Conservation (phyloP, 2,888 invertebrate genomes). For the Agonum fuliginosum region DNA sequence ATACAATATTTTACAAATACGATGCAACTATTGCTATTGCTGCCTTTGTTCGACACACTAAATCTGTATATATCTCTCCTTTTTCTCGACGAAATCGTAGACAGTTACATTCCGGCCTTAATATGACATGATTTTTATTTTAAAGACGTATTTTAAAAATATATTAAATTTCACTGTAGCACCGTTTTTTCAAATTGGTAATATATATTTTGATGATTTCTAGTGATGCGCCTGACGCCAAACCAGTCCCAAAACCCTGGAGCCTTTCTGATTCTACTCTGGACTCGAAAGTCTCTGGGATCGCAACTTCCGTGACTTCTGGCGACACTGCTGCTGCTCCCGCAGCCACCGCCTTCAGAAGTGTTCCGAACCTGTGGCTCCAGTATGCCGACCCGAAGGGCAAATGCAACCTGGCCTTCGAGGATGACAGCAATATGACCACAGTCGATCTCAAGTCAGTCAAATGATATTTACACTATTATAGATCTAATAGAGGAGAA, state of each 20-base stretch:
- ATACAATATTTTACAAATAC: no score
- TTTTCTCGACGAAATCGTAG: no score
- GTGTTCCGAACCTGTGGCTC: slow-evolving; percentile 38
- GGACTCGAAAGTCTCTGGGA: slow-evolving; percentile 21
- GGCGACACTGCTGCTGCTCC: not conserved
- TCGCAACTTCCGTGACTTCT: slow-evolving; percentile 29
- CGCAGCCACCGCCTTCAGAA: not conserved
- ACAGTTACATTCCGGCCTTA: no score
- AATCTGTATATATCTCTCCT: no score
- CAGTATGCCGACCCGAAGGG: slow-evolving; percentile 35
- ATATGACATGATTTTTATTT: no score
- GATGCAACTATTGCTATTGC: no score
- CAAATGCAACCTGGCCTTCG: slow-evolving; percentile 48
- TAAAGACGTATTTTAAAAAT: no score
- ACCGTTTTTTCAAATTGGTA: no score
- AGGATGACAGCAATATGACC: not conserved
- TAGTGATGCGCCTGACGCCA: slow-evolving; percentile 20
- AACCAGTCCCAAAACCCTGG: slow-evolving; percentile 39
- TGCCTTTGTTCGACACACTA: no score
- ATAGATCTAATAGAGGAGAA: no score
- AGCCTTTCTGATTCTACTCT: slow-evolving; percentile 35
- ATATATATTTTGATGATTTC: slow-evolving; percentile 5
- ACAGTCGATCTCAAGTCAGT: not conserved
- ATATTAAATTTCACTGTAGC: no score
- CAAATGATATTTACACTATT: not conserved